A percentile compares a stretch with the other conserved stretches of the same genome.
Evolutionary conservation across 2,113 vertebrate genomes (phyloP).

Genomic region (Rhineura floridana): DNA sequence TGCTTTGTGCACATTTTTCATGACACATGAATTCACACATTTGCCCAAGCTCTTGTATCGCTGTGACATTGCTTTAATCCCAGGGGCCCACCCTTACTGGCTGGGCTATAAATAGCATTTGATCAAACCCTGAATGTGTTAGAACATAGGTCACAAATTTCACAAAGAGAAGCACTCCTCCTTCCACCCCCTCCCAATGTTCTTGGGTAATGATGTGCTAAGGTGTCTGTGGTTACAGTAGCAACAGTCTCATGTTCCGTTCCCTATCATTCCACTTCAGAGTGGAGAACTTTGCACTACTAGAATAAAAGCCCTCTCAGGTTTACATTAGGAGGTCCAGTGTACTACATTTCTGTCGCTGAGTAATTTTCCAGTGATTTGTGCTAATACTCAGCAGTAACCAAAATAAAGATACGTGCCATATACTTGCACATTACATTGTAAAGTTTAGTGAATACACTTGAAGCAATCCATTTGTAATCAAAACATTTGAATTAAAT

Average conservation of each 20-base stretch:
- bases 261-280: background rate
- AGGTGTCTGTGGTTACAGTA: slow-evolving; percentile 37
- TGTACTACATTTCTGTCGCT: background rate
- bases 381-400: too few species aligned
- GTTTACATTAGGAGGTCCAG: slow-evolving; percentile 17
- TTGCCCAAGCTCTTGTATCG: background rate
- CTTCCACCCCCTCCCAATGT: background rate
- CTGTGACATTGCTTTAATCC: background rate
- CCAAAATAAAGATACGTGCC: too few species aligned
- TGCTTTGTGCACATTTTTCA: background rate
- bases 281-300: slow-evolving; percentile 1
- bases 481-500: slow-evolving; percentile 6
- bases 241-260: background rate
- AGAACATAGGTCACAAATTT: background rate
- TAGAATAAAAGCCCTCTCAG: slow-evolving; percentile 15
- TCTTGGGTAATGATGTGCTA: background rate
- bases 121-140: background rate
- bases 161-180: background rate
- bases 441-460: background rate
- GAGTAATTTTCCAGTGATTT: slow-evolving; percentile 6
- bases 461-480: background rate
- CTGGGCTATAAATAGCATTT: background rate
- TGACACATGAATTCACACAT: rapidly evolving
- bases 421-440: background rate
- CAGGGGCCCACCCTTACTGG: background rate